These are phyloP conservation scores for Otis tarda DNA, from an alignment of 2,113 vertebrate species.

Conservation along the genomic window DNA sequence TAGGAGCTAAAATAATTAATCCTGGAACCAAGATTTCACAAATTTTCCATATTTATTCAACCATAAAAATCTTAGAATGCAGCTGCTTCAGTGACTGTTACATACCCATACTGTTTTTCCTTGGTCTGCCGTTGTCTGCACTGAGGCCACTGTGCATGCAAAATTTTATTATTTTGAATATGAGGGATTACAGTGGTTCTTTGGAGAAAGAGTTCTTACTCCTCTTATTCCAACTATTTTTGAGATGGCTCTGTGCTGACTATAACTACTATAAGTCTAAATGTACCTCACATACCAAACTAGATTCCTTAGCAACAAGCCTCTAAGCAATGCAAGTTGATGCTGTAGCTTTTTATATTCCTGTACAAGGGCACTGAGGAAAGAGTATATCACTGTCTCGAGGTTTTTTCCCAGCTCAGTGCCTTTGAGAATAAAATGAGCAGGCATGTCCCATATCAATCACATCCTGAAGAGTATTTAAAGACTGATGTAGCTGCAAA, in stretches of 20 bases:
- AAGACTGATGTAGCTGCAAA: neutral
- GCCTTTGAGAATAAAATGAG: neutral
- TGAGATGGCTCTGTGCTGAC: neutral
- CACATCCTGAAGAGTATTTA: neutral
- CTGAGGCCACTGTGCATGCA: neutral
- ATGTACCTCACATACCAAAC: neutral
- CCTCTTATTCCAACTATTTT: neutral
- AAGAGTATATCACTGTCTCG: neutral
- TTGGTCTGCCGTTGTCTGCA: neutral
- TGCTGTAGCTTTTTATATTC: neutral
- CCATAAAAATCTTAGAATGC: neutral
- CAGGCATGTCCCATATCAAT: neutral
- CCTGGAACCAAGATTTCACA: neutral
- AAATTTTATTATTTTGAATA: neutral
- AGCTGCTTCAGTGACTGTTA: neutral
- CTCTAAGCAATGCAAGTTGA: neutral
- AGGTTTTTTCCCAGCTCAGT: neutral
- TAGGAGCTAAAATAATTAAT: constrained; percentile 33
- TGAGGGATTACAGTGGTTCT: neutral
- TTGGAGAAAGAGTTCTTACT: neutral
- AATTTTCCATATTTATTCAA: constrained; percentile 11
- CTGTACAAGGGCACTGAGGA: neutral
- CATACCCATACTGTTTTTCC: neutral
- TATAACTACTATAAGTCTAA: neutral
- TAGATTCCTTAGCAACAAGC: neutral